These are phyloP conservation scores for Bombyx mandarina DNA, from an alignment of 1,140 invertebrate genomes.

Conservation along the genomic window DNA sequence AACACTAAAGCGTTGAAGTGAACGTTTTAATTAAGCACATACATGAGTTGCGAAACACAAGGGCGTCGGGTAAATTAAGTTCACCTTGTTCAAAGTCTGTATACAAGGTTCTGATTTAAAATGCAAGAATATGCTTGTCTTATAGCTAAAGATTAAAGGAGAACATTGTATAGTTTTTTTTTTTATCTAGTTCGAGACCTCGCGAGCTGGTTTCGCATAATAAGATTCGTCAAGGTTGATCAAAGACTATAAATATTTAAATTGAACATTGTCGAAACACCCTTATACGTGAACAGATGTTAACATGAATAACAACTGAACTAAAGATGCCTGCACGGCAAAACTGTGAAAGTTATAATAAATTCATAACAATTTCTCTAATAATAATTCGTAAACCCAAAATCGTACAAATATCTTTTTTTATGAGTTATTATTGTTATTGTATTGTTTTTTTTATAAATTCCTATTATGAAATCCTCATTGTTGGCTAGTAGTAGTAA, in stretches of 20 bases:
- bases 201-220: neutral
- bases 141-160: no score
- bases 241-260: constrained; percentile 70
- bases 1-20: constrained; percentile 59
- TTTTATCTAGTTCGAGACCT: neutral
- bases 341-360: no score
- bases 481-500: no score
- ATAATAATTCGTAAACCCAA: no score
- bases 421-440: no score
- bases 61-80: constrained; percentile 60
- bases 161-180: neutral
- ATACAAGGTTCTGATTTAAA: no score
- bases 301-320: constrained; percentile 43
- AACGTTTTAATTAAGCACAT: constrained; percentile 63
- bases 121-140: no score
- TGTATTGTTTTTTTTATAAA: no score
- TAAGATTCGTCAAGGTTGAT: constrained; percentile 19
- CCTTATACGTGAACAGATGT: constrained; percentile 46
- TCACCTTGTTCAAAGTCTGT: constrained; percentile 46
- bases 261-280: constrained; percentile 65
- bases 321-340: constrained; percentile 18
- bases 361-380: no score
- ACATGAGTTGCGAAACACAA: constrained; percentile 42
- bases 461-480: no score
- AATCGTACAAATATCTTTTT: no score